Percentiles rank a stretch among this genome's conserved stretches.
These are phyloP conservation scores for Eledone cirrhosa DNA, from an alignment of 2,888 invertebrate genomes.

Conservation along the genomic window DNA sequence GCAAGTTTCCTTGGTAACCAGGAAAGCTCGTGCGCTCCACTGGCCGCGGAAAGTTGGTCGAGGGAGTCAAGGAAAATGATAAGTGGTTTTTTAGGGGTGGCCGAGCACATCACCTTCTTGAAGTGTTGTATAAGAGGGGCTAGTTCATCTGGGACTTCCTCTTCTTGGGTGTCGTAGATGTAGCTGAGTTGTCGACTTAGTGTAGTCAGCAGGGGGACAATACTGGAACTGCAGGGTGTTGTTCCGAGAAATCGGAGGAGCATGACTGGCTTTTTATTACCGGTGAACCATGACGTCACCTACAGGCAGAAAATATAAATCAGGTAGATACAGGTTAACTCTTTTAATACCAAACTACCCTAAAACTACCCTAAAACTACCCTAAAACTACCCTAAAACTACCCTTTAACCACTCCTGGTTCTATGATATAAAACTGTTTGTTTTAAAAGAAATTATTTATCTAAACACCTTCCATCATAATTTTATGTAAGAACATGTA, in stretches of 20 bases:
- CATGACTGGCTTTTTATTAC: conserved; percentile 75
- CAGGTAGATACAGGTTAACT: too few relatives aligned
- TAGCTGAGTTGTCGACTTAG: conserved; percentile 91
- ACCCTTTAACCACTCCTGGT: too few relatives aligned
- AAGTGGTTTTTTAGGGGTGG: conserved; percentile 74
- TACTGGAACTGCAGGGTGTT: conserved; percentile 94
- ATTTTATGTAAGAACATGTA: too few relatives aligned
- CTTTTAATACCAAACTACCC: too few relatives aligned
- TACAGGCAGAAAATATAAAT: conserved; percentile 33
- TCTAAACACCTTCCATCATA: too few relatives aligned
- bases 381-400: too few relatives aligned
- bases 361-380: too few relatives aligned
- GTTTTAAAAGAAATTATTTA: too few relatives aligned
- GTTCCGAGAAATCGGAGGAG: conserved; percentile 93
- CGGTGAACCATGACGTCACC: conserved; percentile 45
- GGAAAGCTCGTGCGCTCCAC: conserved; percentile 92
- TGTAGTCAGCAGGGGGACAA: conserved; percentile 92
- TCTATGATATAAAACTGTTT: too few relatives aligned
- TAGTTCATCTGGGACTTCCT: conserved; percentile 93
- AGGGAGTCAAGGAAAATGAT: conserved; percentile 94
- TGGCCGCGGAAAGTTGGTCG: conserved; percentile 93
- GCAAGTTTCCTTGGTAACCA: conserved; percentile 95
- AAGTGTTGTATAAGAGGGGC: conserved; percentile 95
- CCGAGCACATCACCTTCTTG: conserved; percentile 83
- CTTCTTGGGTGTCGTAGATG: conserved; percentile 66